These are phyloP conservation scores for Avahi laniger DNA, from an alignment of 2,797 vertebrate genomes.

Conservation along the genomic window DNA sequence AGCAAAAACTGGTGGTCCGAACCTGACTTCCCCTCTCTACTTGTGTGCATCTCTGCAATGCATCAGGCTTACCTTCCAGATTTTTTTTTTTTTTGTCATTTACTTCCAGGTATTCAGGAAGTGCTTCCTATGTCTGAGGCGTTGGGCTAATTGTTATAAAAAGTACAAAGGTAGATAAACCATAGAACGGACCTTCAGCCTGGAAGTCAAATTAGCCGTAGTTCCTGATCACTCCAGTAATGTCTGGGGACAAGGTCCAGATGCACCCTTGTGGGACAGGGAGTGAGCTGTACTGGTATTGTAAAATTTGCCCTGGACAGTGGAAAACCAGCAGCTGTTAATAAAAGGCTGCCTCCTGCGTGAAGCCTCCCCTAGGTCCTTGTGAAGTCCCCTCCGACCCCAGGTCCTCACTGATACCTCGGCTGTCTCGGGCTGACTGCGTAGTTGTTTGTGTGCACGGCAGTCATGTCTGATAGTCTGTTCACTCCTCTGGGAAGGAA, in stretches of 20 bases:
- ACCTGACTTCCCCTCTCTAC: neutral
- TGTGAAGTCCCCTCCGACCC: neutral
- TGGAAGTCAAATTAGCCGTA: neutral
- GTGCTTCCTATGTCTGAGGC: neutral
- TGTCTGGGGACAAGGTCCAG: slow-evolving; percentile 28
- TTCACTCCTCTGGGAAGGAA: neutral
- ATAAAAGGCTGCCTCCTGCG: neutral
- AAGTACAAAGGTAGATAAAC: slow-evolving; percentile 33
- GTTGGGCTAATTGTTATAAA: neutral
- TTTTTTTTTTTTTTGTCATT: neutral
- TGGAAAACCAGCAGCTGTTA: neutral
- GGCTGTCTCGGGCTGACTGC: neutral
- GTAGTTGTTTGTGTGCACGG: neutral
- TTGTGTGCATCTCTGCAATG: neutral
- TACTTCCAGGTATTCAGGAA: neutral
- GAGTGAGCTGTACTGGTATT: neutral
- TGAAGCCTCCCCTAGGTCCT: neutral
- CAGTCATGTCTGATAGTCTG: neutral
- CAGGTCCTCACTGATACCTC: neutral
- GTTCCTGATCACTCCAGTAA: neutral
- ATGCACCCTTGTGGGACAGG: neutral
- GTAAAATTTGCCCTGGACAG: neutral
- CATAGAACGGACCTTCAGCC: neutral
- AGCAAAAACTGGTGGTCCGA: neutral
- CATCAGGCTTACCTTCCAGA: neutral